These are phyloP conservation scores for Ianthella basta DNA, from an alignment of 37 sponge, comb jelly and placozoan species.

Conservation along the genomic window DNA sequence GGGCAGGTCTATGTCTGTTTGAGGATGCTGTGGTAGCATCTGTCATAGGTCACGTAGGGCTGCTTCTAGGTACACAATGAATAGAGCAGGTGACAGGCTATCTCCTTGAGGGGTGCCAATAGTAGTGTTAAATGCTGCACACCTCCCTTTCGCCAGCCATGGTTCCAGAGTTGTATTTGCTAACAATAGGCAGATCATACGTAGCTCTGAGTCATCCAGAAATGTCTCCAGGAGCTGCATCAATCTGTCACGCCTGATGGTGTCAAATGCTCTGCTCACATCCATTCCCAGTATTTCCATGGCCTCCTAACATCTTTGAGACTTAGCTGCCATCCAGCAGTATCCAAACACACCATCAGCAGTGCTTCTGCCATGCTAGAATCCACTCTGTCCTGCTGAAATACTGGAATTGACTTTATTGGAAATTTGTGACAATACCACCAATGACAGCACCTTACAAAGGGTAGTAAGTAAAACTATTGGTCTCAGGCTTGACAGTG, in stretches of 20 bases:
- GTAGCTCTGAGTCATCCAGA: conserved; percentile 27
- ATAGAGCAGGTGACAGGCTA: conserved; percentile 24
- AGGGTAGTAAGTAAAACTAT: conserved; percentile 18
- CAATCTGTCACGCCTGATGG: conserved; percentile 24
- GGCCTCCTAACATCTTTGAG: conserved; percentile 13
- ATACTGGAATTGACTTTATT: neutral
- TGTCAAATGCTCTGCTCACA: conserved; percentile 24
- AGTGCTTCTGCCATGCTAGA: conserved; percentile 23
- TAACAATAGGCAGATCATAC: conserved; percentile 21
- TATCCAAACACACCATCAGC: conserved; percentile 20
- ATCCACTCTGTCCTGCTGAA: conserved; percentile 18
- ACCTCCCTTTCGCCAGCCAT: conserved; percentile 8
- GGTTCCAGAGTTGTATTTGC: conserved; percentile 29
- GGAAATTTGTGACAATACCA: conserved; percentile 23
- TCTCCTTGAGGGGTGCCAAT: conserved; percentile 34
- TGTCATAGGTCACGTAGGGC: conserved; percentile 5
- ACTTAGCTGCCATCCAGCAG: conserved; percentile 17
- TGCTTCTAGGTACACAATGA: conserved; percentile 30
- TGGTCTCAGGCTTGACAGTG: conserved; percentile 27
- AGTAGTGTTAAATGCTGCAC: conserved; percentile 23
- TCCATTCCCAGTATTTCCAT: conserved; percentile 22
- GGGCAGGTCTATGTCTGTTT: conserved; percentile 16
- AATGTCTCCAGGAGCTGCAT: conserved; percentile 13
- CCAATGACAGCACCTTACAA: conserved; percentile 29
- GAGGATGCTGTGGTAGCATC: conserved; percentile 26